A percentile compares a stretch with the other conserved stretches of the same genome.
Conservation (phyloP, 2,113 vertebrate genomes). For the Ictalurus furcatus region DNA sequence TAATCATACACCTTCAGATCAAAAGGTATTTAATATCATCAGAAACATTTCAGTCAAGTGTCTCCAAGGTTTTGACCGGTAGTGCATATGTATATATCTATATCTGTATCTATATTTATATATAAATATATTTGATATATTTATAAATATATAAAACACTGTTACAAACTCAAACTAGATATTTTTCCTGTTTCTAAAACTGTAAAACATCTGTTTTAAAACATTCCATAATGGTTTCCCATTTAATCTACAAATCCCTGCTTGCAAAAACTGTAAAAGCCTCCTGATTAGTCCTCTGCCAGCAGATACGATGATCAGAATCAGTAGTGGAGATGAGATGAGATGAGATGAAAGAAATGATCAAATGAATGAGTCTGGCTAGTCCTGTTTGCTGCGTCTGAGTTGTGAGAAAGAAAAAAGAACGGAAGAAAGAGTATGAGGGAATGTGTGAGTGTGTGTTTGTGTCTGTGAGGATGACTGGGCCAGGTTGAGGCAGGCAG, state of each 20-base stretch:
- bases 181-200: background rate
- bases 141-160: too few species aligned
- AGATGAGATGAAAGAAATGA: constrained; percentile 5
- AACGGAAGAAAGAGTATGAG: constrained; percentile 50
- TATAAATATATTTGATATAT: too few species aligned
- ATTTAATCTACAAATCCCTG: background rate
- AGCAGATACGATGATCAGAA: constrained; percentile 1
- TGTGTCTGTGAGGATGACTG: constrained; percentile 42
- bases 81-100: too few species aligned
- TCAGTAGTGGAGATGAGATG: constrained; percentile 16
- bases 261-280: background rate
- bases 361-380: constrained; percentile 16
- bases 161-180: background rate
- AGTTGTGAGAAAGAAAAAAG: constrained; percentile 9
- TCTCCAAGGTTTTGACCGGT: too few species aligned
- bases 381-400: background rate
- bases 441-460: constrained; percentile 7
- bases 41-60: too few species aligned
- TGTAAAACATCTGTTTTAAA: background rate
- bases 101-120: too few species aligned
- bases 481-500: constrained; percentile 46
- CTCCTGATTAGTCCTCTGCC: background rate
- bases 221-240: background rate
- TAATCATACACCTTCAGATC: too few species aligned
- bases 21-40: too few species aligned